Evolutionary conservation across 2,113 vertebrate species (phyloP), one percentile per base, ranked within the genome.

Genomic region (Bothrops jararaca): DNA sequence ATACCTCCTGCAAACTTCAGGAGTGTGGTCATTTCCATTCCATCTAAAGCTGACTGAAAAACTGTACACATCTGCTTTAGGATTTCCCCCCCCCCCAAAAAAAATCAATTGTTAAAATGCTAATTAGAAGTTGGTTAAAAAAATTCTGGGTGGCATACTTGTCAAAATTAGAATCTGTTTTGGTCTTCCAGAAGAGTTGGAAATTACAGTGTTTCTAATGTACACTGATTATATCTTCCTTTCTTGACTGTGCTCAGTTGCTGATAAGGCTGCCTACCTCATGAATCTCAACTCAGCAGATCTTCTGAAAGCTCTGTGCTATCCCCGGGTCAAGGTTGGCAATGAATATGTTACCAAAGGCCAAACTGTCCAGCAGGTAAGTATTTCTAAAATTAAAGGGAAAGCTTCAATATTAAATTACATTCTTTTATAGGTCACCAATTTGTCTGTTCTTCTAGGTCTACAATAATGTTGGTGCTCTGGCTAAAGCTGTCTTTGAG

Each of bases 251-350:
- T 88, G 85, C 85, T 24, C 90, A 98, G 98, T 98, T 96, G 98
- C 97, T 96, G 98, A 98, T 95, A 99, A 99, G 96, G 95, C 96
- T 0, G 97, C 98, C 12, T 98, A 98, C 90, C 97, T 98, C 89
- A 98, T 98, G 97, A 97, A 95, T 91, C 96, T 98, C 94, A 98
- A 98, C 96, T 98, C 98, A 95, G 98, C 98, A 58, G 98, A 98
- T 95, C 97, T 98, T 74, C 97, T 99, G 86, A 98, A 98, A 95
- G 98, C 97, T 94, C 97, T 98, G 69, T 98, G 98, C 95, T 98
- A 97, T 90, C 98, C 98, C 58, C 98, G 98, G 92, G 98, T 98
- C 86, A 98, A 98, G 96, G 98, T 98, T 0, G 98, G 98, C 93
- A 98, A 98, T 74, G 92, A 92, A 26, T 92, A 22, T 60, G 92